Evolutionary conservation across 2,113 vertebrate genomes (phyloP), one percentile per base, ranked within the genome.

Genomic region (Scopus umbretta): DNA sequence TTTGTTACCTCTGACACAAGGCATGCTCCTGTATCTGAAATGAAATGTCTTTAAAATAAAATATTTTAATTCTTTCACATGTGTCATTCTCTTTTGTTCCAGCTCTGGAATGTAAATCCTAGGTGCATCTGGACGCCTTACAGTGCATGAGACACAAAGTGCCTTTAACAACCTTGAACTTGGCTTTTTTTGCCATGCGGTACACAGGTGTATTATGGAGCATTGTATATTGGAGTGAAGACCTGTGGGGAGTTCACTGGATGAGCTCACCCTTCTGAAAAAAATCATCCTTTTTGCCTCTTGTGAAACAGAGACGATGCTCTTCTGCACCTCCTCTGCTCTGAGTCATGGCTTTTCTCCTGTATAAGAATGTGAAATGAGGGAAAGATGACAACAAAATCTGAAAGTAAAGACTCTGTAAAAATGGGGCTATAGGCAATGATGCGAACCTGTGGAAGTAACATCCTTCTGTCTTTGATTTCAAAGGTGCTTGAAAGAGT

Each of bases 191-290:
- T 63, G 16, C 62, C 9, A 1, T 0, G 1, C 16, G 16, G 12
- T 23, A 26, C 26, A 34, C 14, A 25, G 40, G 10, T 84, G 6
- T 72, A 10, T 56, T 81, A 22, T 5, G 23, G 53, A 73, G 10
- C 9, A 2, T 70, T 1, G 0, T 23, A 4, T 42, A 30, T 45
- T 42, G 34, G 40, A 34, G n/a, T 26, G 75, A 55, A 42, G 19
- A 62, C n/a, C 42, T 76, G 34, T 61, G 79, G 56, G 55, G 50
- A 14, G 3, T 14, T 83, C 52, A 9, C 38, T 49, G 55, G 14
- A 8, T 83, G 42, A 55, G 9, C 32, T 90, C 13, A 42, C 15
- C 5, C 25, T 86, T 56, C 12, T 22, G 34, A 50, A 80, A 59
- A 52, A 82, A 67, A 75, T 36, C 3, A 81, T 70, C 40, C 10